Evolutionary conservation across 2,888 invertebrate species (phyloP), one percentile per base, ranked within the genome.

Genomic region (Elysia crispata): DNA sequence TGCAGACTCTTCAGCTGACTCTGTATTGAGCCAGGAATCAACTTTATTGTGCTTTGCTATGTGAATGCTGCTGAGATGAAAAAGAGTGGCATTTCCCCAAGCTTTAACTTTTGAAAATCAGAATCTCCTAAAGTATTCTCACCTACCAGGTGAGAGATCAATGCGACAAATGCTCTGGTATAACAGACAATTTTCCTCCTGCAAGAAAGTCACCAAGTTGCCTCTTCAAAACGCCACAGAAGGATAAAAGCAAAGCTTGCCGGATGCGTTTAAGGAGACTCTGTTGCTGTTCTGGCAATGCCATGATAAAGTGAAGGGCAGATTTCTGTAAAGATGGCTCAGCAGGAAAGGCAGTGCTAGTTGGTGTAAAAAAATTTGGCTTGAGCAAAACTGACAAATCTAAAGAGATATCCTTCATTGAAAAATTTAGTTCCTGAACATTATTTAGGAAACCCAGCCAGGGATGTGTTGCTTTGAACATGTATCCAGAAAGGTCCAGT

Each of bases 81-180:
- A 50, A 3, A 73, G 28, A 1, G 73, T 50, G 41, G 73, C 54
- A 54, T 73, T 49, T 54, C 73, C 15, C 73, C 15, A 23, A 20
- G 50, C 8, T 73, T 73, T 1, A 1, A 1, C 28, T 30, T 23
- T n/a, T 73, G 30, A 18, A 23, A 73, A 54, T 73, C 73, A 28
- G 25, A 73, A 28, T 73, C 73, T 8, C 73, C 73, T 11, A 73
- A 73, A 18, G 73, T 54, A 25, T 31, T 54, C 20, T 73, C 73
- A 6, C 73, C 73, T 8, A 73, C 54, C 20, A 73, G 41, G 73
- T 73, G 1, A 73, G 54, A 25, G 73, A 54, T 6, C 54, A 73
- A 15, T 73, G 5, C 1, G 11, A 20, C 1, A 73, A 13, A 11
- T 23, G 1, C 23, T 73, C 50, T 11, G n/a, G n/a, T 6, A 54